Evolutionary conservation across 1,140 invertebrate species (phyloP).

Genomic region (Vollenhovia emeryi): DNA sequence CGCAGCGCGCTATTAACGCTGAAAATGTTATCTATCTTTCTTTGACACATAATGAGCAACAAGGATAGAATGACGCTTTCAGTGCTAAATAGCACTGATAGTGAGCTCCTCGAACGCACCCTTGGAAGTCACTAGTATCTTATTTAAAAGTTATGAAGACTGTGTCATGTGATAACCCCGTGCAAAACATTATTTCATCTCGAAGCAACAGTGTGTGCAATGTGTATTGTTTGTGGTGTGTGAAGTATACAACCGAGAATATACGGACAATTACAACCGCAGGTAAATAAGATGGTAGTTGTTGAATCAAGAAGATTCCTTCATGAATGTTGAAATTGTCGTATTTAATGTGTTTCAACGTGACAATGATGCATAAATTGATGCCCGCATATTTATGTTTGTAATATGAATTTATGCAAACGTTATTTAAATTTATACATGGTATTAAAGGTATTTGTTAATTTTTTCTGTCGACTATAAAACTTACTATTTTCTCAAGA

Average conservation of each 20-base stretch:
- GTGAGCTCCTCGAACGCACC: background rate
- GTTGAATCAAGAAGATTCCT: constrained; percentile 23
- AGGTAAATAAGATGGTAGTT: constrained; percentile 4
- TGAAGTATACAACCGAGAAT: too few species aligned
- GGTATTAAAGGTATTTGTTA: too few species aligned
- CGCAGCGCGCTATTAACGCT: too few species aligned
- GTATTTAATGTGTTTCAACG: background rate
- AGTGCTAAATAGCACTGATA: too few species aligned
- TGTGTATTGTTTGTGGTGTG: constrained; percentile 76
- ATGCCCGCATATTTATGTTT: background rate
- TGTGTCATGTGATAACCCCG: constrained; percentile 52
- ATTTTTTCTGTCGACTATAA: background rate
- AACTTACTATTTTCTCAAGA: too few species aligned
- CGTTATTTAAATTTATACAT: constrained; percentile 5
- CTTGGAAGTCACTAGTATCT: background rate
- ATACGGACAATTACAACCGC: too few species aligned
- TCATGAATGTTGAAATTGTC: background rate
- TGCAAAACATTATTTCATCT: constrained; percentile 64
- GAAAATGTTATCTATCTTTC: too few species aligned
- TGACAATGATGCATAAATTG: background rate
- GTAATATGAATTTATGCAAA: background rate
- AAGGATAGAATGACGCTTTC: too few species aligned
- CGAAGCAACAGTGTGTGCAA: constrained; percentile 73
- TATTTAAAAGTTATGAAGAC: background rate
- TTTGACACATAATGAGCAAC: too few species aligned